Evolutionary conservation across 2,888 invertebrate genomes (phyloP).

Genomic region (Drosophila leonis): DNA sequence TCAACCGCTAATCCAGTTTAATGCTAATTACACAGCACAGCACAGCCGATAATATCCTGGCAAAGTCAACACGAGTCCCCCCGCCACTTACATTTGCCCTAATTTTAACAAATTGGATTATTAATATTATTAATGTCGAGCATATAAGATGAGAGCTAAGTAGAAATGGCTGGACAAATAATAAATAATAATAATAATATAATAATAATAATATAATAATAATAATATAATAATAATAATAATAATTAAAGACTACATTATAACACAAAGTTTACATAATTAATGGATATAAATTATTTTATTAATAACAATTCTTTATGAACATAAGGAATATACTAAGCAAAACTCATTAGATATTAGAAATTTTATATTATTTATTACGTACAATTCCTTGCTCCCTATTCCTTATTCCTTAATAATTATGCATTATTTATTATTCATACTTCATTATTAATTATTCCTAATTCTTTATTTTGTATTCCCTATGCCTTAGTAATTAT

Average conservation of each 20-base stretch:
- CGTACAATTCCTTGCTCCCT: background rate
- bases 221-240: too few relatives aligned
- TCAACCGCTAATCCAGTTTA: conserved; percentile 52
- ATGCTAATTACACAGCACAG: conserved; percentile 51
- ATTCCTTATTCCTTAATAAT: background rate
- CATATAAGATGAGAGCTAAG: background rate
- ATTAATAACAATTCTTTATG: background rate
- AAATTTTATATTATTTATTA: background rate
- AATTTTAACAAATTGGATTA: conserved; percentile 22
- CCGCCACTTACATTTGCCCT: conserved; percentile 6
- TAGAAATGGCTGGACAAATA: background rate
- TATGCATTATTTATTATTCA: too few relatives aligned
- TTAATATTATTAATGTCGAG: background rate
- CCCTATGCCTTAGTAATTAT: background rate
- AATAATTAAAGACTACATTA: background rate
- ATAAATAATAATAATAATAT: background rate
- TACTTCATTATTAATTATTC: background rate
- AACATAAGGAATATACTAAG: background rate
- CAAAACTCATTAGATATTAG: background rate
- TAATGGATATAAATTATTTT: background rate
- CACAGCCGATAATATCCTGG: conserved; percentile 32
- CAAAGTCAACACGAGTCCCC: conserved; percentile 30
- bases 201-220: too few relatives aligned
- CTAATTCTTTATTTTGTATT: background rate
- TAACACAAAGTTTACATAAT: background rate